These are phyloP conservation scores for Phoenicopterus ruber DNA, from an alignment of 2,113 vertebrate species.

Conservation along the genomic window DNA sequence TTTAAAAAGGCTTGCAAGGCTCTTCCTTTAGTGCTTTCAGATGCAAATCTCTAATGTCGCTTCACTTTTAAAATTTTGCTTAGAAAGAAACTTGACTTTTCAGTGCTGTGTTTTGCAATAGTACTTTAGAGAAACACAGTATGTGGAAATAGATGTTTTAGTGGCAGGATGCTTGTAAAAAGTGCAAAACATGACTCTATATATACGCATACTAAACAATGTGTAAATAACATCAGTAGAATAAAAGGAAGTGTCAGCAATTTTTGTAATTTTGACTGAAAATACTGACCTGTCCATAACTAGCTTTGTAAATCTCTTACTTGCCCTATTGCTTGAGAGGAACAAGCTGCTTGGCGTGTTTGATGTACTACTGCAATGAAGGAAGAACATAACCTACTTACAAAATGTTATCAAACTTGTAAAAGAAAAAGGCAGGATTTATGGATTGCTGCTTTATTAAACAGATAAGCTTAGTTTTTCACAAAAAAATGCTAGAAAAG, in stretches of 20 bases:
- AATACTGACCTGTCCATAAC: neutral
- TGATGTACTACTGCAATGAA: neutral
- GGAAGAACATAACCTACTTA: neutral
- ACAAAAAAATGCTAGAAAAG: neutral
- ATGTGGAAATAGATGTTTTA: neutral
- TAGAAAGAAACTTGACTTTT: neutral
- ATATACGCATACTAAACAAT: neutral
- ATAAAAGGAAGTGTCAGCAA: neutral
- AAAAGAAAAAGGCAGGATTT: neutral
- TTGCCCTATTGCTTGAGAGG: neutral
- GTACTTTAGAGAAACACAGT: neutral
- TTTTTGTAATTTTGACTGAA: neutral
- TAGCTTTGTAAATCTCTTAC: neutral
- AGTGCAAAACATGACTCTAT: neutral
- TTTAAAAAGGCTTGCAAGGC: neutral
- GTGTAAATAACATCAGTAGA: neutral
- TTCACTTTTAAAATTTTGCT: neutral
- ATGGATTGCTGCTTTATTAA: neutral
- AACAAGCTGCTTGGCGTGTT: neutral
- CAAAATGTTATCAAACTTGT: neutral
- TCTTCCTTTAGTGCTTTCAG: neutral
- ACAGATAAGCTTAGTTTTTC: neutral
- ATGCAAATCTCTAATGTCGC: neutral
- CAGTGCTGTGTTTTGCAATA: neutral
- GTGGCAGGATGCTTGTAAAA: neutral